phyloP scores from a whole-genome alignment of 2,888 invertebrate genomes.

The Macaria liturata region DNA sequence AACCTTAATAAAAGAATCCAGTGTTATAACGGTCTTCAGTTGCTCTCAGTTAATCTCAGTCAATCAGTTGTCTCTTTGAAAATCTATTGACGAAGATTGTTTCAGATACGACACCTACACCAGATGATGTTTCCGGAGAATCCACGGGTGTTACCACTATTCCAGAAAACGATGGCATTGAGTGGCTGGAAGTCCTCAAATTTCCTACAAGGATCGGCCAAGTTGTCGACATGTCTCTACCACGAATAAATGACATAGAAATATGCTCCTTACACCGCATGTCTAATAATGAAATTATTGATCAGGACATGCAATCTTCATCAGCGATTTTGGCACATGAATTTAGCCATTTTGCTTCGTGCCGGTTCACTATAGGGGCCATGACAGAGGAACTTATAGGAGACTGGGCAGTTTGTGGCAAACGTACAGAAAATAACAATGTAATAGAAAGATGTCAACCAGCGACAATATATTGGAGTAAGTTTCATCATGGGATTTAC shows the following conservation, averaged over 20 bases:
- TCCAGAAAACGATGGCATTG: constrained; percentile 7
- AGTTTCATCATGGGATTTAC: constrained; percentile 31
- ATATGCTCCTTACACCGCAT: constrained; percentile 31
- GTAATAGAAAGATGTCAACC: constrained; percentile 39
- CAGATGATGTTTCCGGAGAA: neutral
- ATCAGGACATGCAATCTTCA: too few species aligned
- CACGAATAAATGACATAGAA: constrained; percentile 34
- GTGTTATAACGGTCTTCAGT: too few species aligned
- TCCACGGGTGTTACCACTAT: neutral
- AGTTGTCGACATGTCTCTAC: constrained; percentile 36
- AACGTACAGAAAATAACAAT: constrained; percentile 24
- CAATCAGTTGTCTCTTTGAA: too few species aligned
- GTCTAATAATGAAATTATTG: too few species aligned
- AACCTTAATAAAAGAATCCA: too few species aligned
- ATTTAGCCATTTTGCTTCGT: constrained; percentile 35
- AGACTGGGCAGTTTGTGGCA: constrained; percentile 41
- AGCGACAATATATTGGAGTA: constrained; percentile 41
- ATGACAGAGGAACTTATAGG: constrained; percentile 39
- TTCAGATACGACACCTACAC: constrained; percentile 19
- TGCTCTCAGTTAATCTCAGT: too few species aligned
- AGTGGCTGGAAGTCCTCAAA: constrained; percentile 28
- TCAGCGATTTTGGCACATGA: too few species aligned
- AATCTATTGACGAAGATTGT: neutral
- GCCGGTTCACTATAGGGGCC: constrained; percentile 43
- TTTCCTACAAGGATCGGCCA: constrained; percentile 29